Percentiles rank a stretch among this genome's conserved stretches.
Conservation (phyloP, 2,113 vertebrate genomes). For the Cromileptes altivelis region DNA sequence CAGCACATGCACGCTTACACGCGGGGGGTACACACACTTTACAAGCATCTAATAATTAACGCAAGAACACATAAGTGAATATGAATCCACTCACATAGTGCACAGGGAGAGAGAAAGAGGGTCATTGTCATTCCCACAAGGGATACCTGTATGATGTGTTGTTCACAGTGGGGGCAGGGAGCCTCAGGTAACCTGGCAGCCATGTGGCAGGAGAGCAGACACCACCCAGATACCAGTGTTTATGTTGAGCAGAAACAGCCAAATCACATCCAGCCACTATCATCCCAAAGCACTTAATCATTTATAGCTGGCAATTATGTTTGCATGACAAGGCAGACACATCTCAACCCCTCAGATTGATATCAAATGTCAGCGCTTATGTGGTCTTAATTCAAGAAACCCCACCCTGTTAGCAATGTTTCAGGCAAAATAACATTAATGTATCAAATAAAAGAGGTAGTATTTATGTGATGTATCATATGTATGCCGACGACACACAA, state of each 20-base stretch:
- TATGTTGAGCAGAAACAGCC: constrained; percentile 54
- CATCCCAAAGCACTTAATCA: constrained; percentile 68
- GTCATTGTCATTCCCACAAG: constrained; percentile 37
- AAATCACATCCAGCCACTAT: constrained; percentile 43
- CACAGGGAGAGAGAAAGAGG: neutral
- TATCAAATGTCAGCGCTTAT: constrained; percentile 63
- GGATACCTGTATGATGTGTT: constrained; percentile 54
- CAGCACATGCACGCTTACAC: neutral
- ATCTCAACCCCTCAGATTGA: constrained; percentile 13
- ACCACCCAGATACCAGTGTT: constrained; percentile 74
- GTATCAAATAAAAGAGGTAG: neutral
- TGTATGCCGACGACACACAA: too few species aligned
- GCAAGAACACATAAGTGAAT: neutral
- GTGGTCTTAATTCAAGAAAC: constrained; percentile 42
- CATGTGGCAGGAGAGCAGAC: constrained; percentile 71
- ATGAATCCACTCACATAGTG: constrained; percentile 11
- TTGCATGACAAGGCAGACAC: constrained; percentile 52
- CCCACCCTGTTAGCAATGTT: neutral
- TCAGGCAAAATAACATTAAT: constrained; percentile 15
- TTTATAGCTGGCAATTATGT: constrained; percentile 70
- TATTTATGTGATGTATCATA: neutral
- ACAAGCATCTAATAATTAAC: constrained; percentile 1
- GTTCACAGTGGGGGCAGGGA: constrained; percentile 45
- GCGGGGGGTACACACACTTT: neutral
- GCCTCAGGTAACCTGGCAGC: constrained; percentile 80